phyloP scores from a whole-genome alignment of 2,888 invertebrate genomes.

The Philonicus albiceps region DNA sequence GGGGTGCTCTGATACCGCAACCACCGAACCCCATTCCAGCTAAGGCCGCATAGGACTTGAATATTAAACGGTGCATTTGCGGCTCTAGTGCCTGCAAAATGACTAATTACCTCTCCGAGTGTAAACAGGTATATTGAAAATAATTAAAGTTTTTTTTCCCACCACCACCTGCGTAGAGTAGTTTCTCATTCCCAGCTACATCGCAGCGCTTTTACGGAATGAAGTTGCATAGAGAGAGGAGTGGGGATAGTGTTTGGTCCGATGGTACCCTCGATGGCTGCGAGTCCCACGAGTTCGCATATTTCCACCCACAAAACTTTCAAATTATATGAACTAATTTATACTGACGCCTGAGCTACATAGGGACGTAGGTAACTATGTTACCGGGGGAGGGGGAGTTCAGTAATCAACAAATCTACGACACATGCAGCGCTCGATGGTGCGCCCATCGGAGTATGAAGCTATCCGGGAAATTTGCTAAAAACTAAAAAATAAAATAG shows the following conservation, averaged over 20 bases:
- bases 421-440: not conserved
- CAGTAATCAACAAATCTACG: conserved; percentile 28
- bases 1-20: not conserved
- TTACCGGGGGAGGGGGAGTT: not conserved
- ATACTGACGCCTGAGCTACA: conserved; percentile 34
- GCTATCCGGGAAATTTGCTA: not conserved
- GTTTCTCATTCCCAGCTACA: not conserved
- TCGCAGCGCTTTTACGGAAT: not conserved
- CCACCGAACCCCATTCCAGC: not conserved
- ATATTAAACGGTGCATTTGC: conserved; percentile 11
- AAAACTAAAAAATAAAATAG: not conserved
- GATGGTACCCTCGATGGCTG: not conserved
- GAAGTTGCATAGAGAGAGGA: not conserved
- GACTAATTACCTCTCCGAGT: conserved; percentile 12
- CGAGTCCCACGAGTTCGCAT: not conserved
- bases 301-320: conserved; percentile 36
- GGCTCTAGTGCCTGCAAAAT: not conserved
- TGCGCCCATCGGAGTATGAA: conserved; percentile 4
- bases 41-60: not conserved
- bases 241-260: not conserved
- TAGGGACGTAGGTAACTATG: not conserved
- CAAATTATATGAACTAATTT: conserved; percentile 45
- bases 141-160: not conserved
- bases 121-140: conserved; percentile 29
- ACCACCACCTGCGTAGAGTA: not conserved